These are phyloP conservation scores for Sogatella furcifera DNA, from an alignment of 1,140 invertebrate genomes.

Conservation along the genomic window DNA sequence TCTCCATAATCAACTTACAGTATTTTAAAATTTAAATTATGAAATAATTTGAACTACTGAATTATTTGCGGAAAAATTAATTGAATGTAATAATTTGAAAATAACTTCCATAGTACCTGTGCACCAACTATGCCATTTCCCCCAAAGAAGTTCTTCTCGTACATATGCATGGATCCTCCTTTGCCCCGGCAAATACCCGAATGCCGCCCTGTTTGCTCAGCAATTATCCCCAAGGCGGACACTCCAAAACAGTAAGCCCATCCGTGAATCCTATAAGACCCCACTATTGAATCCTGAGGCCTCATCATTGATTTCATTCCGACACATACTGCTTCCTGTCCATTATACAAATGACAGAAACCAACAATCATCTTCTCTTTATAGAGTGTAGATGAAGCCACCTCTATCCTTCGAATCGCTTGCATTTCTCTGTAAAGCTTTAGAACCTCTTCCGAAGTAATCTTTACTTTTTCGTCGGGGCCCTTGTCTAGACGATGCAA, in stretches of 20 bases:
- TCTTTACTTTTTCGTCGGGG: conserved; percentile 46
- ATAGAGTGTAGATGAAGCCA: conserved; percentile 54
- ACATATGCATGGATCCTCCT: conserved; percentile 52
- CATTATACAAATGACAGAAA: conserved; percentile 70
- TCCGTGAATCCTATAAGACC: conserved; percentile 53
- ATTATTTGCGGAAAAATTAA: no score
- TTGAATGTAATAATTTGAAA: no score
- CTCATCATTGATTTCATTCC: conserved; percentile 46
- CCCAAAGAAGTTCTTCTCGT: conserved; percentile 54
- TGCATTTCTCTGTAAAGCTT: conserved; percentile 51
- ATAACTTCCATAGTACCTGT: conserved; percentile 37
- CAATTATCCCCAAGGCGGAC: conserved; percentile 41
- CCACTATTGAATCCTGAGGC: conserved; percentile 55
- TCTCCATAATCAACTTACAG: no score
- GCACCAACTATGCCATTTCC: conserved; percentile 73
- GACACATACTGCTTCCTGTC: conserved; percentile 53
- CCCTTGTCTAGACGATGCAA: conserved; percentile 80
- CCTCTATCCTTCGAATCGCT: conserved; percentile 54
- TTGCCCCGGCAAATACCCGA: conserved; percentile 56
- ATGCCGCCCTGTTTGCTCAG: conserved; percentile 52
- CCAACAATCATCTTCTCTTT: conserved; percentile 67
- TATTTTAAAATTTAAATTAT: no score
- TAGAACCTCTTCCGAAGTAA: conserved; percentile 51
- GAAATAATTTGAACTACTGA: no score
- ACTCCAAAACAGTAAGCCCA: conserved; percentile 53